A percentile compares a stretch with the other conserved stretches of the same genome.
These are phyloP conservation scores for Drosophila peninsularis DNA, from an alignment of 2,888 invertebrate species.

Conservation along the genomic window DNA sequence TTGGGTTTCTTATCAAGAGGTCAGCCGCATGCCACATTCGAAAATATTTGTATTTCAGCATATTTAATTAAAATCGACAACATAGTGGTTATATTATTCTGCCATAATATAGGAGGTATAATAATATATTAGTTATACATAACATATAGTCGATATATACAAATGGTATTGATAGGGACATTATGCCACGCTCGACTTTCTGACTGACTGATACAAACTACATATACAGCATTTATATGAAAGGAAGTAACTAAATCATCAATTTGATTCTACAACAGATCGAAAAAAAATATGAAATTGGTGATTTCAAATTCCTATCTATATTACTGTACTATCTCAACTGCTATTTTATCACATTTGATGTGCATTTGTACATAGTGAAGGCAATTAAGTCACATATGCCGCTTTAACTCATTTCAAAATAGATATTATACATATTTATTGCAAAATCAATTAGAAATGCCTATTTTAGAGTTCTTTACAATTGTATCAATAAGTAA, in stretches of 20 bases:
- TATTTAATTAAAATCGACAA: not conserved
- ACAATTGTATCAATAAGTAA: not conserved
- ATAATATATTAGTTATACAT: not conserved
- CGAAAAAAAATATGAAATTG: not conserved
- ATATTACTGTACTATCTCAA: no score
- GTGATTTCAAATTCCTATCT: not conserved
- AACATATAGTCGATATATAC: not conserved
- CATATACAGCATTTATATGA: not conserved
- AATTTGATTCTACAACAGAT: not conserved
- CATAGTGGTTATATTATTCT: not conserved
- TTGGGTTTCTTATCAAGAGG: no score
- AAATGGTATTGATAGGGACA: not conserved
- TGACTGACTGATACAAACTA: not conserved
- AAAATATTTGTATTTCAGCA: no score
- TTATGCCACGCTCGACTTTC: not conserved
- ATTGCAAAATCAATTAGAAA: conserved; percentile 2
- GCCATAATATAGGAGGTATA: not conserved
- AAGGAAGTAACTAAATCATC: not conserved
- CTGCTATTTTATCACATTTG: not conserved
- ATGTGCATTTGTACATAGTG: not conserved
- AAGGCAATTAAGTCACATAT: not conserved
- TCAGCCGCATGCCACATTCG: no score
- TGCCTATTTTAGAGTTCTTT: not conserved
- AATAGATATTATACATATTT: not conserved
- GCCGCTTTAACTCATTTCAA: not conserved